These are phyloP conservation scores for Esperia sulphurella DNA, from an alignment of 2,888 invertebrate species.

Conservation along the genomic window DNA sequence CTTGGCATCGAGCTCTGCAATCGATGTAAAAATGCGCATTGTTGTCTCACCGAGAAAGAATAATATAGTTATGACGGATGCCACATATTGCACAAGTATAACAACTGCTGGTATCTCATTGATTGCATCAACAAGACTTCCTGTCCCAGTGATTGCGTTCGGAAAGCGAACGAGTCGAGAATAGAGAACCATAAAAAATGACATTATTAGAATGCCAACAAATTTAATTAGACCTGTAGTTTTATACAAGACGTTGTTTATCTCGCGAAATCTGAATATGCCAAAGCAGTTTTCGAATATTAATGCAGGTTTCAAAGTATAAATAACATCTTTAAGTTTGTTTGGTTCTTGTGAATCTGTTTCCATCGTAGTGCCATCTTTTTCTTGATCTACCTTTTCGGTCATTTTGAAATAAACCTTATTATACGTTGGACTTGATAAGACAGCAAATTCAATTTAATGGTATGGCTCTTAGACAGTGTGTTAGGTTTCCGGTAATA, in stretches of 20 bases:
- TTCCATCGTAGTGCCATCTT: not conserved
- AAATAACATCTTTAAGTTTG: slow-evolving; percentile 20
- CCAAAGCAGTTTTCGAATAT: slow-evolving; percentile 38
- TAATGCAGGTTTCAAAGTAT: slow-evolving; percentile 28
- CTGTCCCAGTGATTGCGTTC: slow-evolving; percentile 11
- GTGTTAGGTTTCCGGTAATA: not conserved
- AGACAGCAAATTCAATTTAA: not conserved
- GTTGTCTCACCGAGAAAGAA: slow-evolving; percentile 28
- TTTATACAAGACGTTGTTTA: slow-evolving; percentile 22
- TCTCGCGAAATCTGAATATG: slow-evolving; percentile 37
- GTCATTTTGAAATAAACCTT: not conserved
- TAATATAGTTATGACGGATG: slow-evolving; percentile 25
- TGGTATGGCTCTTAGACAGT: not conserved
- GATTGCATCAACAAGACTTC: slow-evolving; percentile 21
- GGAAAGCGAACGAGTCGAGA: slow-evolving; percentile 18
- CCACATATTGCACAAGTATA: slow-evolving; percentile 31
- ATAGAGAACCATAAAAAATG: slow-evolving; percentile 19
- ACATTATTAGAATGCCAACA: slow-evolving; percentile 20
- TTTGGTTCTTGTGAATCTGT: slow-evolving; percentile 5
- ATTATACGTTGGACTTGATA: not conserved
- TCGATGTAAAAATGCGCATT: slow-evolving; percentile 27
- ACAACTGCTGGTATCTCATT: slow-evolving; percentile 31
- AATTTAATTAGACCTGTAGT: slow-evolving; percentile 31
- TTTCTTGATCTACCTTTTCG: not conserved
- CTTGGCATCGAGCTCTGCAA: slow-evolving; percentile 35